These are phyloP conservation scores for Blomia tropicalis DNA, from an alignment of 2,888 invertebrate species.

Conservation along the genomic window DNA sequence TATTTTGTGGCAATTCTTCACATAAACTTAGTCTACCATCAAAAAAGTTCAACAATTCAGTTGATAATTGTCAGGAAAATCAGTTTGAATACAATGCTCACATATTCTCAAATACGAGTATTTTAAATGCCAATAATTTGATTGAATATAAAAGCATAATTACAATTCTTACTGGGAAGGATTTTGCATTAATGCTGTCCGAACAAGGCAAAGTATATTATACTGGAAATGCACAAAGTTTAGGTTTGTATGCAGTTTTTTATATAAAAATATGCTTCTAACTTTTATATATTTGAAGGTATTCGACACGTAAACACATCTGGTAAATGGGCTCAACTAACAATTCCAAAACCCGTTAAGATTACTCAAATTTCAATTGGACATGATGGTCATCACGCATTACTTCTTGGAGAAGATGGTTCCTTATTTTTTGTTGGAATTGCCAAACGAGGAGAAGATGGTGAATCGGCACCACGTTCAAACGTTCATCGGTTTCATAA, in stretches of 20 bases:
- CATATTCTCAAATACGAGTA: conserved; percentile 29
- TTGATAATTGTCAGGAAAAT: background rate
- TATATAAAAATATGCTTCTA: conserved; percentile 31
- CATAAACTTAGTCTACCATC: conserved; percentile 11
- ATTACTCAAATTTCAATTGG: conserved; percentile 67
- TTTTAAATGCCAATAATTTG: conserved; percentile 36
- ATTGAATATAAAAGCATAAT: conserved; percentile 59
- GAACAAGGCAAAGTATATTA: conserved; percentile 72
- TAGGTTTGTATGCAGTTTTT: conserved; percentile 54
- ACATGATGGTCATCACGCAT: conserved; percentile 79
- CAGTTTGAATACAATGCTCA: background rate
- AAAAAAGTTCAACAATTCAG: conserved; percentile 16
- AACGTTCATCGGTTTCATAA: conserved; percentile 58
- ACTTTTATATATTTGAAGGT: background rate
- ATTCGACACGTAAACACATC: conserved; percentile 25
- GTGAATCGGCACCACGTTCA: conserved; percentile 57
- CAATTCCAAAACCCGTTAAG: conserved; percentile 54
- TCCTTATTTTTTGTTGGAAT: conserved; percentile 70
- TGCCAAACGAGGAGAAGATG: conserved; percentile 80
- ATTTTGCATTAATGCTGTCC: conserved; percentile 69
- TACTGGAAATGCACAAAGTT: conserved; percentile 64
- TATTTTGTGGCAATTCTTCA: background rate
- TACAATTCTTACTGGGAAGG: conserved; percentile 66
- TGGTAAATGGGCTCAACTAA: conserved; percentile 39
- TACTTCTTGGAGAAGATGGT: conserved; percentile 81